Evolutionary conservation across 2,113 vertebrate species (phyloP).

Genomic region (Suncus etruscus): DNA sequence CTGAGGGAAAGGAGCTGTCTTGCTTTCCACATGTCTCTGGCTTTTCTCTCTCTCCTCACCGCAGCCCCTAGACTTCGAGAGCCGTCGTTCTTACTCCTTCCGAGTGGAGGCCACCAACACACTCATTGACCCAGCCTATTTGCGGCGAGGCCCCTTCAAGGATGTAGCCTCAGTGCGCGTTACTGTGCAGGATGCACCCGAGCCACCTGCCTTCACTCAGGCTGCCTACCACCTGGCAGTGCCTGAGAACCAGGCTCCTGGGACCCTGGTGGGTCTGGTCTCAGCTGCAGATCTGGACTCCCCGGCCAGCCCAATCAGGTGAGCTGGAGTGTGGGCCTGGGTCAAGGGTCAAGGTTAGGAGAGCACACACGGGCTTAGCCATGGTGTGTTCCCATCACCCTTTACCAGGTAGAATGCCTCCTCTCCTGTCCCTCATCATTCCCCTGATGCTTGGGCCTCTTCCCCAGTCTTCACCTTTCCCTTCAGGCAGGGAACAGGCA

Average conservation of each 20-base stretch:
- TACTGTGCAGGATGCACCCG: conserved; percentile 92
- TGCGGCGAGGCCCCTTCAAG: conserved; percentile 92
- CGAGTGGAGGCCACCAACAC: conserved; percentile 95
- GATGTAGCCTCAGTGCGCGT: conserved; percentile 91
- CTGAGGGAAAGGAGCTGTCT: no score
- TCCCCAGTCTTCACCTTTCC: not conserved
- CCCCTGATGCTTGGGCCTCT: not conserved
- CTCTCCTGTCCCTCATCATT: no score
- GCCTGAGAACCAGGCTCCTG: conserved; percentile 92
- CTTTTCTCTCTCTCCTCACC: not conserved
- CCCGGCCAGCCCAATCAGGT: conserved; percentile 93
- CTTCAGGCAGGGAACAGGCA: not conserved
- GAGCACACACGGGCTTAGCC: not conserved
- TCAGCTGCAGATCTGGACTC: conserved; percentile 92
- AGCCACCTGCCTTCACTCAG: conserved; percentile 92
- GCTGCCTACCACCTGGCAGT: conserved; percentile 90
- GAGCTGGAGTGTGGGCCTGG: conserved; percentile 25
- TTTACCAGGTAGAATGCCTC: no score
- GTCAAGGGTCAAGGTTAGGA: not conserved
- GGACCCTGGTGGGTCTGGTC: conserved; percentile 89
- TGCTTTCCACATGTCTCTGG: not conserved
- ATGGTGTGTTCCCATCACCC: not conserved
- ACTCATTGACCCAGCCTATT: conserved; percentile 92
- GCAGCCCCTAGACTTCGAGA: conserved; percentile 93
- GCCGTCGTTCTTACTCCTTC: conserved; percentile 91